Conservation (phyloP, 1,140 invertebrate species). For the Lasaia peninsularis region DNA sequence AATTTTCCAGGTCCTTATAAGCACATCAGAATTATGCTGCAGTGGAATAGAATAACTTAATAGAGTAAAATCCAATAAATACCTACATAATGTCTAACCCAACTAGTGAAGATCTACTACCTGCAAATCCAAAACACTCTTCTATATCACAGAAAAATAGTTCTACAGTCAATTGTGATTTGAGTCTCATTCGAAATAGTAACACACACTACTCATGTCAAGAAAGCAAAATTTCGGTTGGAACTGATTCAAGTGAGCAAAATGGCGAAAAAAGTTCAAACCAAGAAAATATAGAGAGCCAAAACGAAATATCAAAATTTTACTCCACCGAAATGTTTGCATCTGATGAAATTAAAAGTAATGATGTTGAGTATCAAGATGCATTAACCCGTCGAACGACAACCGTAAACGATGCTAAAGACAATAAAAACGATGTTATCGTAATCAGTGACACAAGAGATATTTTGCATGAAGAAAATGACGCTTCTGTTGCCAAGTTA, state of each 20-base stretch:
- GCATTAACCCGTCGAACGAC: too few species aligned
- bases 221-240: neutral
- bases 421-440: too few species aligned
- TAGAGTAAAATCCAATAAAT: neutral
- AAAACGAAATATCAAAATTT: neutral
- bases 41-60: neutral
- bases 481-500: conserved; percentile 32
- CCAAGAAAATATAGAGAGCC: neutral
- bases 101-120: conserved; percentile 31
- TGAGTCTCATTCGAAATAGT: neutral
- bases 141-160: neutral
- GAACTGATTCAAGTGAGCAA: neutral
- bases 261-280: neutral
- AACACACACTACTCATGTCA: neutral
- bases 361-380: too few species aligned
- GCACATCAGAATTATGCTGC: neutral
- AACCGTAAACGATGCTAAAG: too few species aligned
- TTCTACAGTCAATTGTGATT: neutral
- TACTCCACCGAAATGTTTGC: too few species aligned
- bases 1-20: neutral
- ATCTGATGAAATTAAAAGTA: too few species aligned
- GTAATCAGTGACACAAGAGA: neutral
- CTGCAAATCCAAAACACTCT: neutral
- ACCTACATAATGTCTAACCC: neutral
- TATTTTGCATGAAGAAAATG: neutral